Percentiles rank a stretch among this genome's conserved stretches.
These are phyloP conservation scores for Coturnix japonica DNA, from an alignment of 2,113 vertebrate genomes.

Conservation along the genomic window DNA sequence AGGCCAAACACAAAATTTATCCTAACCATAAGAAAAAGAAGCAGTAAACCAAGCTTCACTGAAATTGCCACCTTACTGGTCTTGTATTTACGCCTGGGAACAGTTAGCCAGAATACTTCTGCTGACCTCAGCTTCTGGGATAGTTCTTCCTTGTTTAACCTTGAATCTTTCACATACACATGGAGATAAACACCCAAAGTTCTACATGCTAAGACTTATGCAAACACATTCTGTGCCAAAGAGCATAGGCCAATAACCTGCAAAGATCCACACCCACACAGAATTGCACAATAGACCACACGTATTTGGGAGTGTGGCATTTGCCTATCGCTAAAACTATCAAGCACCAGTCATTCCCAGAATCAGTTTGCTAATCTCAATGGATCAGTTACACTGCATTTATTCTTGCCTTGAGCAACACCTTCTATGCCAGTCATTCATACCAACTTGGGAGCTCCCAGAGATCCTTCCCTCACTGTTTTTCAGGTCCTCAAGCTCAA, in stretches of 20 bases:
- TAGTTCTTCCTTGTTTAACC: slow-evolving; percentile 42
- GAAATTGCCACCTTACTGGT: neutral
- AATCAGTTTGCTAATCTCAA: slow-evolving; percentile 55
- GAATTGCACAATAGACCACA: slow-evolving; percentile 65
- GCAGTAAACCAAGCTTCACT: neutral
- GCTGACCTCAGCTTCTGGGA: slow-evolving; percentile 39
- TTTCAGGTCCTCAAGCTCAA: slow-evolving; percentile 56
- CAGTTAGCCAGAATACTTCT: slow-evolving; percentile 10
- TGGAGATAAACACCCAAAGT: slow-evolving; percentile 56
- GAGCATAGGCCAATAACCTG: slow-evolving; percentile 67
- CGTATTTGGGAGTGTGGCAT: slow-evolving; percentile 46
- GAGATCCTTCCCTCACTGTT: slow-evolving; percentile 24
- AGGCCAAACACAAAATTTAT: slow-evolving; percentile 9
- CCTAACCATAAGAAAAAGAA: neutral
- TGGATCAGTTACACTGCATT: slow-evolving; percentile 49
- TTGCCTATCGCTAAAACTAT: slow-evolving; percentile 59
- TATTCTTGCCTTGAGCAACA: slow-evolving; percentile 62
- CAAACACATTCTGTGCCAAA: slow-evolving; percentile 61
- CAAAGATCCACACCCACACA: slow-evolving; percentile 59
- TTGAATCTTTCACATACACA: slow-evolving; percentile 64
- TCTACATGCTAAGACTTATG: slow-evolving; percentile 61
- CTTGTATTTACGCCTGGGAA: neutral
- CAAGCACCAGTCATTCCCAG: slow-evolving; percentile 57
- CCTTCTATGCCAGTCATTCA: slow-evolving; percentile 58
- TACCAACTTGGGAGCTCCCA: slow-evolving; percentile 43